Evolutionary conservation across 2,888 invertebrate genomes (phyloP), one percentile per base, ranked within the genome.

Genomic region (Leptopilina drosophilae): DNA sequence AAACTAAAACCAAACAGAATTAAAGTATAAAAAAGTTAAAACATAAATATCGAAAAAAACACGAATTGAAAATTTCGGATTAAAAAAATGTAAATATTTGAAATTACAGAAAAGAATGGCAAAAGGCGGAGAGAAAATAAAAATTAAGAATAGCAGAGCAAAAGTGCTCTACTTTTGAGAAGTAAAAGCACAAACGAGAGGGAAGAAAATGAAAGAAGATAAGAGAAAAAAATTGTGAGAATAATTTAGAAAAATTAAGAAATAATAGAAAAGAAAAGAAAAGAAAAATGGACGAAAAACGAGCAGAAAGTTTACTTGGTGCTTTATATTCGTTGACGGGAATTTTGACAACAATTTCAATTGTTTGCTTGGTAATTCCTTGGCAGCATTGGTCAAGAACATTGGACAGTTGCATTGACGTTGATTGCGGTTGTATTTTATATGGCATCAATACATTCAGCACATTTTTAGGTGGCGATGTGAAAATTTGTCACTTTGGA

Each of bases 381-480:
- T 92, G 92, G 92, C 89, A 90, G 77, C 87, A 92, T 84, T 92
- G 92, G 92, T 82, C 87, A 14, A 83, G 87, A 84, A 91, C 90
- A 5, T 84, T 92, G 77, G 87, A 92, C 82, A 84, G 85, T 11
- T 92, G 92, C 81, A 84, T 90, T 9, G 85, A 87, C 77, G 76
- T 90, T 20, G 86, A 92, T 76, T 92, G 93, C 82, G 91, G 91
- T 15, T 92, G 92, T 81, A 89, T 93, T 78, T 86, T 92, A 5
- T 92, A 92, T 79, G 89, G 91, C 9, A 85, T 86, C 1, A 90
- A 89, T 56, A 89, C 91, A 2, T 91, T 91, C 78, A 88, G 86
- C 64, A 89, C 87, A 0, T 91, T 92, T 78, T 88, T 89, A 83
- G 92, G 92, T 11, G 92, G 92, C 3, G 87, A 90, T 75, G 89